Percentiles rank a stretch among this genome's conserved stretches.
These are phyloP conservation scores for Castor canadensis DNA, from an alignment of 2,113 vertebrate genomes.

Conservation along the genomic window DNA sequence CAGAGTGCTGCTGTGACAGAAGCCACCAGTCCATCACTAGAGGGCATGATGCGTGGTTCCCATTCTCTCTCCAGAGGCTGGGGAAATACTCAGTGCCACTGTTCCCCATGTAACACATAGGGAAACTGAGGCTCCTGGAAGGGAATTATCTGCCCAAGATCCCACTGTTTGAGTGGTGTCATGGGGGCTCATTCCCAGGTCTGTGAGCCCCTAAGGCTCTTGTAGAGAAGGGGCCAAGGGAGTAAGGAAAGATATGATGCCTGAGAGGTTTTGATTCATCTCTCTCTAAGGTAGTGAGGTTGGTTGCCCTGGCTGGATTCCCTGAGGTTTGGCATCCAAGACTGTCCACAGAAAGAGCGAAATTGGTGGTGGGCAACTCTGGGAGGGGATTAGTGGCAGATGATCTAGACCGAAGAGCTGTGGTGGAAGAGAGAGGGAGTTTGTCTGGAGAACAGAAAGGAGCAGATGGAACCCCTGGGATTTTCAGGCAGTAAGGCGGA, in stretches of 20 bases:
- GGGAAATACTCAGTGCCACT: not conserved
- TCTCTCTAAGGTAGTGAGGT: not conserved
- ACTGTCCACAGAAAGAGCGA: not conserved
- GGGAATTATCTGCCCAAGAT: not conserved
- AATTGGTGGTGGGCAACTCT: not conserved
- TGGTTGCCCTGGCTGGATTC: not conserved
- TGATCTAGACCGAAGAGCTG: not conserved
- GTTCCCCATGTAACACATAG: not conserved
- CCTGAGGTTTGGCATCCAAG: not conserved
- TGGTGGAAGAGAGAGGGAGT: not conserved
- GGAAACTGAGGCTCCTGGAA: not conserved
- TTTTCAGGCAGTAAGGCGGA: not conserved
- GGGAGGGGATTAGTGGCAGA: too few relatives aligned
- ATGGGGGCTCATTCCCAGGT: not conserved
- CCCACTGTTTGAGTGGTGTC: not conserved
- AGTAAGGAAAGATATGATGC: rapidly evolving
- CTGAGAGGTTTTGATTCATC: not conserved
- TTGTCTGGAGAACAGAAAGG: not conserved
- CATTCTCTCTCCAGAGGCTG: not conserved
- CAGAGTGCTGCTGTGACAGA: not conserved
- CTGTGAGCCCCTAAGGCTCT: not conserved
- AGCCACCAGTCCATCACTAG: too few relatives aligned
- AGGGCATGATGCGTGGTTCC: too few relatives aligned
- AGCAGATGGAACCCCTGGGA: not conserved
- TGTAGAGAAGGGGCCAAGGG: not conserved